A percentile compares a stretch with the other conserved stretches of the same genome.
Evolutionary conservation across 2,113 vertebrate species (phyloP).

Genomic region (Poeciliopsis prolifica): DNA sequence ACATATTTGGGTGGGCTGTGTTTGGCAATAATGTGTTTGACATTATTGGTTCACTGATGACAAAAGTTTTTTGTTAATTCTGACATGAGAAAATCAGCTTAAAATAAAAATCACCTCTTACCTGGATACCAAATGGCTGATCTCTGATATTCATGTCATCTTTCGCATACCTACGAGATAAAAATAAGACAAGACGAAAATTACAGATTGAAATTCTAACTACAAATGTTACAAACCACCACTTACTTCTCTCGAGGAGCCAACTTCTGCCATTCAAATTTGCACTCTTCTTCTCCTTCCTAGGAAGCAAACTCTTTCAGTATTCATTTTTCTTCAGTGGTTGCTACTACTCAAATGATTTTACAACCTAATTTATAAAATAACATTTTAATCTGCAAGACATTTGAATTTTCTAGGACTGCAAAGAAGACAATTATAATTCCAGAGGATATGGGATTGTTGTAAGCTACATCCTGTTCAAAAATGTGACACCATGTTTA

Average conservation of each 20-base stretch:
- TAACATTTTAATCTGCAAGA: not conserved
- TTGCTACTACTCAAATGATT: too few species aligned
- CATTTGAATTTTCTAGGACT: not conserved
- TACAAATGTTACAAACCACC: not conserved
- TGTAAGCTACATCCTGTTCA: not conserved
- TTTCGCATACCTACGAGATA: conserved; percentile 89
- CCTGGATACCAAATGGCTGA: conserved; percentile 99
- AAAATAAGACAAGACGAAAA: not conserved
- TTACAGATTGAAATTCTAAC: not conserved
- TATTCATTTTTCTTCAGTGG: not conserved
- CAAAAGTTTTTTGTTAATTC: not conserved
- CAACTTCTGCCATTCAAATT: conserved; percentile 99
- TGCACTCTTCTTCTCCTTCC: conserved; percentile 95
- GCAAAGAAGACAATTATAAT: not conserved
- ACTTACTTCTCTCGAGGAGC: conserved; percentile 97
- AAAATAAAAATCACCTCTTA: conserved; percentile 62
- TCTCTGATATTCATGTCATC: conserved; percentile 99
- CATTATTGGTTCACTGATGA: too few species aligned
- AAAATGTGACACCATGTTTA: not conserved
- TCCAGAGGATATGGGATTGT: not conserved
- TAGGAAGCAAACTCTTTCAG: conserved; percentile 61
- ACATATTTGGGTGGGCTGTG: too few species aligned
- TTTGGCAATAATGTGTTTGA: too few species aligned
- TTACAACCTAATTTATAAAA: not conserved
- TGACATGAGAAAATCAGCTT: not conserved